Conservation (phyloP, 2,113 vertebrate genomes). For the Indicator indicator region DNA sequence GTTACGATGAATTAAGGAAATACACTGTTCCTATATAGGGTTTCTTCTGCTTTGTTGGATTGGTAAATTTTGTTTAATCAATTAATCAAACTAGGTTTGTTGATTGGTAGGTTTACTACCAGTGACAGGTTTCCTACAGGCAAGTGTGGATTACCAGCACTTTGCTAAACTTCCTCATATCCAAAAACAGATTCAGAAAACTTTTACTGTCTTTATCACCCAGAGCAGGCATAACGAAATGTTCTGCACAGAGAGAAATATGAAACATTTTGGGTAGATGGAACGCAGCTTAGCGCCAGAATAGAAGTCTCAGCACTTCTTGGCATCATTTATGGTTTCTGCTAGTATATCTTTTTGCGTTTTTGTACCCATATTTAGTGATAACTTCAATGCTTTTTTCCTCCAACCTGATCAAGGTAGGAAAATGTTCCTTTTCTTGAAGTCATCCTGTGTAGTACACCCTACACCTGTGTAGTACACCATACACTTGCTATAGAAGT, state of each 20-base stretch:
- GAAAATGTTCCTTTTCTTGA: background rate
- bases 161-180: background rate
- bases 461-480: background rate
- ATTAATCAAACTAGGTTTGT: background rate
- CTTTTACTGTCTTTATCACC: background rate
- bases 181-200: background rate
- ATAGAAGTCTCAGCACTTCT: background rate
- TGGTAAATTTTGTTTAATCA: background rate
- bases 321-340: background rate
- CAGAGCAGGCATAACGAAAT: background rate
- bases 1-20: background rate
- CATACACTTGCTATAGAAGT: background rate
- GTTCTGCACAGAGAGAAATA: background rate
- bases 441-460: background rate
- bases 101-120: background rate
- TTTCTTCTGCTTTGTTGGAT: background rate
- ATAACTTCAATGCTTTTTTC: background rate
- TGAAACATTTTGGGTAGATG: background rate
- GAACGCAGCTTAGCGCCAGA: background rate
- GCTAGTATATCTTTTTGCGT: background rate
- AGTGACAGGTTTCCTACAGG: background rate
- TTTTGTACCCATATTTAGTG: background rate
- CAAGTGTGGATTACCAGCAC: background rate
- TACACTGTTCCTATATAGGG: background rate
- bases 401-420: background rate